Evolutionary conservation across 2,113 vertebrate species (phyloP).

Genomic region (Corythornis madagascariensis): DNA sequence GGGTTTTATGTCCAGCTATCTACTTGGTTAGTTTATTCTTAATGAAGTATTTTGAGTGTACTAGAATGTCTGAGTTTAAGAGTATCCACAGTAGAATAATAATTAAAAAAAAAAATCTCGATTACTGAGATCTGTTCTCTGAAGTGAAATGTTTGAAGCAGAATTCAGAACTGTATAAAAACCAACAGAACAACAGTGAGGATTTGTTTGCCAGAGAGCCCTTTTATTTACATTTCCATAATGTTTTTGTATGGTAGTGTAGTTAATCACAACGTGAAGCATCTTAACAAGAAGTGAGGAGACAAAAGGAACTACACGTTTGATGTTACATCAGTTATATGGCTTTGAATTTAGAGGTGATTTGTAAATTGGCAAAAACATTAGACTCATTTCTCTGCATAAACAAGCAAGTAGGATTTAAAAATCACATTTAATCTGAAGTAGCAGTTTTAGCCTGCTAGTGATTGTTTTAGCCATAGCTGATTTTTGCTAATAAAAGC

Average conservation of each 20-base stretch:
- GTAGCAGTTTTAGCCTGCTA: conserved; percentile 15
- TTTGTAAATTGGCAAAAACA: neutral
- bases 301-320: neutral
- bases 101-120: neutral
- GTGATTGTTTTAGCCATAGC: neutral
- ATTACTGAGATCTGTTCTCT: neutral
- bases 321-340: neutral
- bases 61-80: neutral
- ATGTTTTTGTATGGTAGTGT: neutral
- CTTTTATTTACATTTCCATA: conserved; percentile 8
- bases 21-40: neutral
- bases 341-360: neutral
- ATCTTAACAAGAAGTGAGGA: neutral
- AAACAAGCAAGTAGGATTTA: conserved; percentile 21
- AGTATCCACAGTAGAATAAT: neutral
- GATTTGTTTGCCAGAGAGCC: neutral
- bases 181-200: neutral
- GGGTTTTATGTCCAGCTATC: neutral
- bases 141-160: neutral
- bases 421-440: conserved; percentile 25
- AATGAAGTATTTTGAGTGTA: neutral
- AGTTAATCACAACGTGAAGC: neutral
- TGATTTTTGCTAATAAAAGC: conserved; percentile 57
- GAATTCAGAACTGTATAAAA: neutral
- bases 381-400: neutral